A percentile compares a stretch with the other conserved stretches of the same genome.
Evolutionary conservation across 2,113 vertebrate genomes (phyloP).

Genomic region (Scalopus aquaticus): DNA sequence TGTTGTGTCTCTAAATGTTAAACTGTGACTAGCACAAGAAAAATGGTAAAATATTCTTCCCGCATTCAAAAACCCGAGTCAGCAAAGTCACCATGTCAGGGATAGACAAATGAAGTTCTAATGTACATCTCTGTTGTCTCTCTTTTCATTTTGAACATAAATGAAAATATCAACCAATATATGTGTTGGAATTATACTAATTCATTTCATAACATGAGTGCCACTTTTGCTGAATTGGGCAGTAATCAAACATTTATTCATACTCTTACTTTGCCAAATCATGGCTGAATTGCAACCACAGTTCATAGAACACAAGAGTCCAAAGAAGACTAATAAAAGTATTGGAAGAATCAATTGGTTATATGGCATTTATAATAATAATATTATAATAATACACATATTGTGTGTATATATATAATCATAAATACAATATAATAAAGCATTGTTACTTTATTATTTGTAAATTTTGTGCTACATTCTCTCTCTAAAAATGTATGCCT

Average conservation of each 20-base stretch:
- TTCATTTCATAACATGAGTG: background rate
- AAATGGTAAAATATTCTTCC: background rate
- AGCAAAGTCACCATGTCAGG: background rate
- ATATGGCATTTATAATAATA: background rate
- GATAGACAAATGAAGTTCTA: background rate
- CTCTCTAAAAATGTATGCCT: background rate
- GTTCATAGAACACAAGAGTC: background rate
- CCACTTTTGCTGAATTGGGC: constrained; percentile 9
- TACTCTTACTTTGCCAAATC: constrained; percentile 12
- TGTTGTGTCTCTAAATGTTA: background rate
- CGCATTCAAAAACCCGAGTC: background rate
- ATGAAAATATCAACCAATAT: background rate
- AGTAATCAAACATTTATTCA: constrained; percentile 17
- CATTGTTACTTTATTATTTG: background rate
- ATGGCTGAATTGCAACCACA: background rate
- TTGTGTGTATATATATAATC: no score
- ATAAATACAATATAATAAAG: background rate
- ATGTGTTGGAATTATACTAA: background rate
- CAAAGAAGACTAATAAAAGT: constrained; percentile 8
- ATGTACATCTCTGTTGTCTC: background rate
- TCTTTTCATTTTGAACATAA: background rate
- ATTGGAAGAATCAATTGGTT: background rate
- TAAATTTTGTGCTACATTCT: background rate
- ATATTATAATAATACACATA: no score
- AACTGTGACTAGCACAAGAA: background rate